Evolutionary conservation across 2,888 invertebrate species (phyloP).

Genomic region (Nephrotoma appendiculata): DNA sequence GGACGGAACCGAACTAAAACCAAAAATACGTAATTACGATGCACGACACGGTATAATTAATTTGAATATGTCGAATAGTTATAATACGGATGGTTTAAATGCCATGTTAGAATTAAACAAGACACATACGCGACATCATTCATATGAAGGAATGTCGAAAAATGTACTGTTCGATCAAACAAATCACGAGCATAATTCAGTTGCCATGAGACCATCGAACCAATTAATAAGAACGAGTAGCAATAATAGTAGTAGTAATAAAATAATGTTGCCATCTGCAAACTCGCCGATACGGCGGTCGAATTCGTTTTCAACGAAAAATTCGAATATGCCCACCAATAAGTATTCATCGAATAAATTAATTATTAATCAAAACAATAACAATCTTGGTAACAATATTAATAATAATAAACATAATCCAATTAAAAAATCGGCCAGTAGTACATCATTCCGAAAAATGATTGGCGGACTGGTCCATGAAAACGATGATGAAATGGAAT

Average conservation of each 20-base stretch:
- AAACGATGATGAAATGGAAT: conserved; percentile 29
- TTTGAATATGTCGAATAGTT: conserved; percentile 29
- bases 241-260: conserved; percentile 1
- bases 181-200: not conserved
- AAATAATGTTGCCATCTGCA: not conserved
- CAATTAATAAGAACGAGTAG: not conserved
- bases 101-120: conserved; percentile 15
- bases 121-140: conserved; percentile 28
- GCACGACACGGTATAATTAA: not conserved
- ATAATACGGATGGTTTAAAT: conserved; percentile 19
- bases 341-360: not conserved
- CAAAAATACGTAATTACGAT: not conserved
- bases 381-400: conserved; percentile 6
- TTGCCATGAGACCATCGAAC: not conserved
- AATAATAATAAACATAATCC: conserved; percentile 10
- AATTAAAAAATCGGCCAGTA: conserved; percentile 31
- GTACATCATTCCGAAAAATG: conserved; percentile 28
- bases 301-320: conserved; percentile 45
- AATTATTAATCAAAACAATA: conserved; percentile 16
- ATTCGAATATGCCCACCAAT: not conserved
- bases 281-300: conserved; percentile 44
- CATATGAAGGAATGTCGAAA: conserved; percentile 21
- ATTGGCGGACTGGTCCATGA: conserved; percentile 23
- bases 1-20: conserved; percentile 10
- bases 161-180: conserved; percentile 8